Evolutionary conservation across 2,888 invertebrate species (phyloP), one percentile per base, ranked within the genome.

Genomic region (Ophion costatus): DNA sequence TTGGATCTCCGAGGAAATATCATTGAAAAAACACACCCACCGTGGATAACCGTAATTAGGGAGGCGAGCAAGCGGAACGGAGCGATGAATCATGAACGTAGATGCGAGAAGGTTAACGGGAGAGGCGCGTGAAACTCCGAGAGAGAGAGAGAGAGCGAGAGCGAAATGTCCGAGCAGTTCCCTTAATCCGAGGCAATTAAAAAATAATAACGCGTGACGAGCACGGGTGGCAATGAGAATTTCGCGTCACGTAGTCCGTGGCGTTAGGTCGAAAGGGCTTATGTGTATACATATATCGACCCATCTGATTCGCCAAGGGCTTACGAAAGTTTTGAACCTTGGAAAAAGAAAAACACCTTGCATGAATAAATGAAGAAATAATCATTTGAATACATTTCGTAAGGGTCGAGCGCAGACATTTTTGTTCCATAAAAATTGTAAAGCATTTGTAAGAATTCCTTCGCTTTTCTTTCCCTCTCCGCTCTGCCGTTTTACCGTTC

Each of bases 191-290:
- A 84, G 87, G 91, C 91, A 92, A 92, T 92, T 92, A 92, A 92
- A 92, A 92, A 92, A 92, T 91, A 92, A 92, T 91, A 90, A 90
- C 89, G 87, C 86, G 88, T 89, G 89, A 91, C 91, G 89, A 89
- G 88, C 88, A 88, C 86, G 87, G 89, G 80, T 88, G 87, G 90
- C 91, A 92, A 92, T 92, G 91, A 92, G 88, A 87, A 84, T 87
- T 88, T 88, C 90, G 87, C 88, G 90, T 91, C 90, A 89, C 89
- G 89, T 89, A 89, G 74, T 64, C 88, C 22, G 67, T 87, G 88
- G 89, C 87, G 76, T 61, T 66, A 85, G 75, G 64, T 33, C 79
- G 61, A 67, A 74, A 82, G 63, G 51, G 85, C 80, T 45, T 20
- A 71, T 71, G 67, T 67, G 75, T 29, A 24, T 69, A 67, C n/a